A percentile compares a stretch with the other conserved stretches of the same genome.
Evolutionary conservation across 1,140 invertebrate species (phyloP).

Genomic region (Watersipora subatra): DNA sequence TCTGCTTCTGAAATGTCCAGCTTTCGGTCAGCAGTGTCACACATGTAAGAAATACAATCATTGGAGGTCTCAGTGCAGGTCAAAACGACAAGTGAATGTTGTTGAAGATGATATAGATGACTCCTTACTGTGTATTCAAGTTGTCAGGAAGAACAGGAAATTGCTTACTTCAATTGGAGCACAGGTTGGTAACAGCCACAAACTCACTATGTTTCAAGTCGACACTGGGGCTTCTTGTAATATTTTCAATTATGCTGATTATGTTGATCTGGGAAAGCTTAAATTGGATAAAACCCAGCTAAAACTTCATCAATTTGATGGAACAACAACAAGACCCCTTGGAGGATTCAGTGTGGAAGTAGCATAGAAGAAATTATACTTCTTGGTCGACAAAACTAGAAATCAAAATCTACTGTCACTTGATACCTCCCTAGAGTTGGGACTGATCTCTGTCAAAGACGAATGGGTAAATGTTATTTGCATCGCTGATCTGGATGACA

Average conservation of each 20-base stretch:
- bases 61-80: neutral
- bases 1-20: neutral
- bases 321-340: neutral
- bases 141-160: neutral
- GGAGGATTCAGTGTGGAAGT: neutral
- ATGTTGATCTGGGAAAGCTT: neutral
- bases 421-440: neutral
- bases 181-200: neutral
- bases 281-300: neutral
- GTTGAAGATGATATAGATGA: neutral
- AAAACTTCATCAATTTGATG: neutral
- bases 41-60: constrained; percentile 1
- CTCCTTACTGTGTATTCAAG: neutral
- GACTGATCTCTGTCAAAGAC: neutral
- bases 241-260: neutral
- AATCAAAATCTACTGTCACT: neutral
- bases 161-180: neutral
- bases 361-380: neutral
- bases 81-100: neutral
- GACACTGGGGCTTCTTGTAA: neutral
- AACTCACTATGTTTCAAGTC: neutral
- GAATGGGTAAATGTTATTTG: neutral
- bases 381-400: neutral
- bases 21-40: constrained; percentile 4
- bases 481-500: neutral